Percentiles rank a stretch among this genome's conserved stretches.
phyloP scores from a whole-genome alignment of 2,888 invertebrate genomes.

The Apodemia mormo region DNA sequence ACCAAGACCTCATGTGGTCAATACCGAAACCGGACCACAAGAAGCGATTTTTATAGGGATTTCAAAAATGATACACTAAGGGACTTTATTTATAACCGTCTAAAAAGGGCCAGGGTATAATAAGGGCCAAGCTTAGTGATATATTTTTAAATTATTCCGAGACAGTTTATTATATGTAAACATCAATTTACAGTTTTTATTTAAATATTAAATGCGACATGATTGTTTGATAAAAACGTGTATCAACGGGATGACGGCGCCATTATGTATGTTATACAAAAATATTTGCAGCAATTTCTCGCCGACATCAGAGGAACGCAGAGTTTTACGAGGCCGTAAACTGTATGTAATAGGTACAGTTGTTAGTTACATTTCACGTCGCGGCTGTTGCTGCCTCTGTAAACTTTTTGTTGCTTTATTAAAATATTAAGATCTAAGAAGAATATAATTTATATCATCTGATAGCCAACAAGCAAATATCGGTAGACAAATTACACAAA shows the following conservation, averaged over 20 bases:
- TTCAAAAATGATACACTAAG: no score
- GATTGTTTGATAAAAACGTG: not conserved
- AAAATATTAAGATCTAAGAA: not conserved
- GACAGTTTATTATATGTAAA: not conserved
- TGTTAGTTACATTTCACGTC: not conserved
- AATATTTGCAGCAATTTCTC: slow-evolving; percentile 24
- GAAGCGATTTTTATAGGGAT: no score
- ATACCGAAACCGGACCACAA: no score
- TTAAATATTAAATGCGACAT: not conserved
- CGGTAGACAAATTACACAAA: no score
- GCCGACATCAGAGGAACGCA: slow-evolving; percentile 26
- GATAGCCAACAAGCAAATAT: no score
- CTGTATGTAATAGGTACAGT: slow-evolving; percentile 20
- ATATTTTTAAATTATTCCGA: not conserved
- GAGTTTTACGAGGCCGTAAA: slow-evolving; percentile 28
- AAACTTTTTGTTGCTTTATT: not conserved
- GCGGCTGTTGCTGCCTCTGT: not conserved
- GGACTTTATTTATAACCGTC: no score
- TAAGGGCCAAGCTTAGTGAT: no score
- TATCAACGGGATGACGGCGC: not conserved
- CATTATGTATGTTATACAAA: slow-evolving; percentile 17
- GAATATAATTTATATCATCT: no score
- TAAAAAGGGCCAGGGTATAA: no score
- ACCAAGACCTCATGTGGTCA: no score
- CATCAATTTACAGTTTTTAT: not conserved